Evolutionary conservation across 2,888 invertebrate species (phyloP).

Genomic region (Peribatodes rhomboidaria): DNA sequence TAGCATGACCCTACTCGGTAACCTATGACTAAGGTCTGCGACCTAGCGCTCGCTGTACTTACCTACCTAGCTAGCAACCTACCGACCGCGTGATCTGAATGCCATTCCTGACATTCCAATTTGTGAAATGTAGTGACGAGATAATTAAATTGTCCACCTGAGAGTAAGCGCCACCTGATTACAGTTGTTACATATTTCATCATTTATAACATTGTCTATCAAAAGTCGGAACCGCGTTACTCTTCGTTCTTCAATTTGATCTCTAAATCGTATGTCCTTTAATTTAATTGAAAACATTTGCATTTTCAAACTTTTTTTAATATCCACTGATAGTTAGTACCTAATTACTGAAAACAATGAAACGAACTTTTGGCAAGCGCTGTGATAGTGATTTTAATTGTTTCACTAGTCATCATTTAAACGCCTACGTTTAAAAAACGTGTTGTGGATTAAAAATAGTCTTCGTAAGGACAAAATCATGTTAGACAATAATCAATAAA

Average conservation of each 20-base stretch:
- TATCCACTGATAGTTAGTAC: background rate
- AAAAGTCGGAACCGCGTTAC: background rate
- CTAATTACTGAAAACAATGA: background rate
- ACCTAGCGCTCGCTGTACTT: slow-evolving; percentile 29
- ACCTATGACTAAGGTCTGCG: slow-evolving; percentile 41
- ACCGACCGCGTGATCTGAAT: slow-evolving; percentile 11
- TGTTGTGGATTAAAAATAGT: background rate
- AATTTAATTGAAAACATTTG: background rate
- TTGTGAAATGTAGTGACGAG: background rate
- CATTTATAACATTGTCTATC: background rate
- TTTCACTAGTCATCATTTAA: background rate
- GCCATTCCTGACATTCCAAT: too few species aligned
- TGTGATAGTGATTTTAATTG: slow-evolving; percentile 1
- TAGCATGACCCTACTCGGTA: slow-evolving; percentile 32
- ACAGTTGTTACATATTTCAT: too few species aligned
- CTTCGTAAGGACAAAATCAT: background rate
- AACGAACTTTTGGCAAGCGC: background rate
- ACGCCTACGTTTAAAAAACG: background rate
- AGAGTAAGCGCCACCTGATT: background rate
- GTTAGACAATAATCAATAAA: background rate
- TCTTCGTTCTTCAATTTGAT: background rate
- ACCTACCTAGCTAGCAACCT: background rate
- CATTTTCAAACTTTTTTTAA: too few species aligned
- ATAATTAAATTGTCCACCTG: background rate
- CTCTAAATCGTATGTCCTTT: background rate